Percentiles rank a stretch among this genome's conserved stretches.
These are phyloP conservation scores for Oasisia sp. DNA, from an alignment of 2,888 invertebrate species.

Conservation along the genomic window DNA sequence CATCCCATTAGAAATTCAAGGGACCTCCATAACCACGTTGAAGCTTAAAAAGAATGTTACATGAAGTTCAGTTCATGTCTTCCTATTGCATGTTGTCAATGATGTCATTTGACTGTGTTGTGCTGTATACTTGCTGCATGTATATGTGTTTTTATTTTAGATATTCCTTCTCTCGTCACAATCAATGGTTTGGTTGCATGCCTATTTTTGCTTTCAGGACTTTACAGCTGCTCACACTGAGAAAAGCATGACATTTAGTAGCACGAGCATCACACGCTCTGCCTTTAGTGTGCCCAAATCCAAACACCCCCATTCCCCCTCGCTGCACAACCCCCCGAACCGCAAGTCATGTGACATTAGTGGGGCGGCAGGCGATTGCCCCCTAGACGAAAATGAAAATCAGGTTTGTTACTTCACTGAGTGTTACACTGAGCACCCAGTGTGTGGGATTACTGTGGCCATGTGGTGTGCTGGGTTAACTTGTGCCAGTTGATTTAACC, in stretches of 20 bases:
- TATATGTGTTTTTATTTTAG: not conserved
- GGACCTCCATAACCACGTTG: no score
- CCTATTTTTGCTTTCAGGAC: constrained; percentile 13
- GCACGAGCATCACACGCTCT: not conserved
- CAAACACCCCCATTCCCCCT: not conserved
- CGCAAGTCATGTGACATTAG: not conserved
- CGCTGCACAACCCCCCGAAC: not conserved
- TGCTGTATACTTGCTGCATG: not conserved
- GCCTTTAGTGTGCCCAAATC: not conserved
- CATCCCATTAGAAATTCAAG: no score
- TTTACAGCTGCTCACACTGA: not conserved
- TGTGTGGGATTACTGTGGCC: not conserved
- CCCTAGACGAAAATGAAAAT: not conserved
- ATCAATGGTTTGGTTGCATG: not conserved
- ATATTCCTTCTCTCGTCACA: not conserved
- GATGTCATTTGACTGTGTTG: no score
- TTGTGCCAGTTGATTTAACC: no score
- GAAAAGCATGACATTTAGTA: not conserved
- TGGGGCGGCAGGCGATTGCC: constrained; percentile 1
- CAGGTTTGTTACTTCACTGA: not conserved
- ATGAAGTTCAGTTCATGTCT: no score
- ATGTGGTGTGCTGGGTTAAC: not conserved
- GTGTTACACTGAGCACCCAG: not conserved
- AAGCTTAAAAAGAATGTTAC: no score
- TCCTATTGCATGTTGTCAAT: no score